Evolutionary conservation across 2,888 invertebrate species (phyloP), one percentile per base, ranked within the genome.

Genomic region (Cephalotes varians): DNA sequence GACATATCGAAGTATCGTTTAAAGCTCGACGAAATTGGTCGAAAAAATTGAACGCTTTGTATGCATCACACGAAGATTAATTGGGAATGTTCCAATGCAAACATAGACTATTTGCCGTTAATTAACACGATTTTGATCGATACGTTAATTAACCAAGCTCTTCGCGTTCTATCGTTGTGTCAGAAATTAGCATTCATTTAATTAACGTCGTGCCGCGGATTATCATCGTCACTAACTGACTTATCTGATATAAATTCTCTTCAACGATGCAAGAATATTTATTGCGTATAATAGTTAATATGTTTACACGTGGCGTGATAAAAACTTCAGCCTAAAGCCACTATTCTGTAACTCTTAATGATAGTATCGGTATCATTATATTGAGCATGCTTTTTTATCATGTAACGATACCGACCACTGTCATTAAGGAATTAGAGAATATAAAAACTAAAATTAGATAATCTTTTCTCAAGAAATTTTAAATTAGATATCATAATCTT

Each of bases 131-230:
- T 65, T 64, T 64, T 67, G 54, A 74, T 74, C 69, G 72, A 60
- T 47, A 56, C 49, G 76, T 76, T 82, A 76, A 74, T 82, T 60
- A 64, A 49, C 18, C 25, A 31, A 44, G 28, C 51, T 64, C 77
- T 69, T 47, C 71, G 51, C 65, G 58, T 49, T 40, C 44, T 58
- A 31, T 65, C 40, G 49, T 72, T 44, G 76, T 64, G 65, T 67
- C 79, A 65, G 67, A 65, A 82, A 85, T 77, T 77, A 85, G 72
- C 71, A 71, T 77, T 74, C 67, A 44, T 84, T 82, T 82, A 79
- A 84, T 82, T 82, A 67, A 58, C 67, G 31, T n/a, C 67, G 34
- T 28, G 37, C 65, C 54, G 21, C 40, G n/a, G 58, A 49, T 28
- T 64, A 51, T 80, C 72, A 31, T 51, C 15, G 51, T 51, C 72